Percentiles rank a stretch among this genome's conserved stretches.
These are phyloP conservation scores for Grammomys dolichurus DNA, from an alignment of 2,113 vertebrate species.

Conservation along the genomic window DNA sequence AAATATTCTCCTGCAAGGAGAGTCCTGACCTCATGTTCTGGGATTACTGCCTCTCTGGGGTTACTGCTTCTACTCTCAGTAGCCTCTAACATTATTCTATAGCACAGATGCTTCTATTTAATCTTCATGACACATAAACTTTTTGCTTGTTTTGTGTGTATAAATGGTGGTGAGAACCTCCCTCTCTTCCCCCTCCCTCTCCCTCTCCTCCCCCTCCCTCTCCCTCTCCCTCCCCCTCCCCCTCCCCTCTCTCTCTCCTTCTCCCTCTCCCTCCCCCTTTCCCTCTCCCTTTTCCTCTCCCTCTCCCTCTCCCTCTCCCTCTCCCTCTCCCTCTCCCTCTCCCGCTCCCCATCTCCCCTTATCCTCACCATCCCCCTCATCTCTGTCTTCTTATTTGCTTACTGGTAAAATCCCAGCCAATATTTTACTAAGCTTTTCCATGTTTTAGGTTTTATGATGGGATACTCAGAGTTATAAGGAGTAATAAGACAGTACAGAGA, in stretches of 20 bases:
- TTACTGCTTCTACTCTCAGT: neutral
- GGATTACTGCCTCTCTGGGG: too few relatives aligned
- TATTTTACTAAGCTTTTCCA: neutral
- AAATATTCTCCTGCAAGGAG: neutral
- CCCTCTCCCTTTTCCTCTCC: too few relatives aligned
- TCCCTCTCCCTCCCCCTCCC: too few relatives aligned
- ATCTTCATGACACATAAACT: neutral
- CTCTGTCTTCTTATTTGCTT: neutral
- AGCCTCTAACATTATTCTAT: neutral
- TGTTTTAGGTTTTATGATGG: neutral
- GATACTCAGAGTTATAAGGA: conserved; percentile 5
- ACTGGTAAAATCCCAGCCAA: neutral
- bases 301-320: too few relatives aligned
- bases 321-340: too few relatives aligned
- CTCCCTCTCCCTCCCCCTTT: too few relatives aligned
- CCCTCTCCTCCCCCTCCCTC: neutral
- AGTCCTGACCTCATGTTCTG: neutral
- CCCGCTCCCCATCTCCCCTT: too few relatives aligned
- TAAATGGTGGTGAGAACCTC: neutral
- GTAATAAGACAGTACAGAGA: neutral
- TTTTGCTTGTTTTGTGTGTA: neutral
- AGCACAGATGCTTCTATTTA: neutral
- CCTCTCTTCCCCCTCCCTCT: neutral
- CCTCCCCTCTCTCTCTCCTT: too few relatives aligned
- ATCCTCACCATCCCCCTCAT: too few relatives aligned